phyloP scores from a whole-genome alignment of 1,140 invertebrate species.

The Acyrthosiphon pisum region DNA sequence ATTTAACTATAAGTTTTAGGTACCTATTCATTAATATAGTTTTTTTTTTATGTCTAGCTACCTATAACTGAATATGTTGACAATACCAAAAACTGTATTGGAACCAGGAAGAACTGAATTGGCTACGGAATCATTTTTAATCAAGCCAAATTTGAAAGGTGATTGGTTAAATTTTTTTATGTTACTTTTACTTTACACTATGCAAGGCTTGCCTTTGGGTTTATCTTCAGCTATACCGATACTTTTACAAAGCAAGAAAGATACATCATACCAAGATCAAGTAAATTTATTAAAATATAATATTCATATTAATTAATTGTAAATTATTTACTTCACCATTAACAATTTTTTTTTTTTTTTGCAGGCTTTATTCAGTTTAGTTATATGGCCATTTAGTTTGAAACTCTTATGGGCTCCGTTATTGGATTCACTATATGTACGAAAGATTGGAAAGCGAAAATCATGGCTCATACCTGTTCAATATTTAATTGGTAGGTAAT shows the following conservation, averaged over 20 bases:
- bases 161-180: conserved; percentile 82
- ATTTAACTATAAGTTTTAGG: too few relatives aligned
- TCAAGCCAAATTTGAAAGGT: conserved; percentile 63
- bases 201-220: conserved; percentile 96
- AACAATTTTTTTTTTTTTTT: too few relatives aligned
- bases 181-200: conserved; percentile 88
- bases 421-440: conserved; percentile 82
- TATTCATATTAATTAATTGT: too few relatives aligned
- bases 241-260: conserved; percentile 86
- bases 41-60: too few relatives aligned
- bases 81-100: too few relatives aligned
- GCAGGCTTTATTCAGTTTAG: too few relatives aligned
- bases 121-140: not conserved
- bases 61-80: too few relatives aligned
- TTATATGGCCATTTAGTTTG: too few relatives aligned
- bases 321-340: too few relatives aligned
- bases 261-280: conserved; percentile 84
- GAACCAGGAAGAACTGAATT: too few relatives aligned
- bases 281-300: conserved; percentile 63
- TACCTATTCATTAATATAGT: too few relatives aligned
- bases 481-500: conserved; percentile 73
- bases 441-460: conserved; percentile 90
- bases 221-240: conserved; percentile 94
- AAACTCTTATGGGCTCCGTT: too few relatives aligned
- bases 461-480: conserved; percentile 97